Percentiles rank a stretch among this genome's conserved stretches.
Conservation (phyloP, 2,888 invertebrate genomes). For the Xestoiulus laeticollis region DNA sequence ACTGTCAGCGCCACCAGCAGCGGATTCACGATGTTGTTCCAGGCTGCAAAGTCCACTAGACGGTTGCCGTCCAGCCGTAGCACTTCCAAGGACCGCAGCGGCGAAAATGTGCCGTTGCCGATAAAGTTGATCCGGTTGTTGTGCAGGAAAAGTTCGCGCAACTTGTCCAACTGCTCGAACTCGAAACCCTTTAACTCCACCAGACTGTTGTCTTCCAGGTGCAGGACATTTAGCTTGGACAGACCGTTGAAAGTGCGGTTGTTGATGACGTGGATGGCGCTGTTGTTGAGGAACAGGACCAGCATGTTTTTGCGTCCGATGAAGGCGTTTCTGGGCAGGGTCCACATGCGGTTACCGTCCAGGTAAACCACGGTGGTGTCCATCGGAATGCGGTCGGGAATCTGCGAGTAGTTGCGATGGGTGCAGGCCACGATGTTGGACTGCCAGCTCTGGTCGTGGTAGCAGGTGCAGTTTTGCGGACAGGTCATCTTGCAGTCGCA, state of each 20-base stretch:
- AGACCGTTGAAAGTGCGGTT: conserved; percentile 87
- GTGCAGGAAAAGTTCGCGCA: conserved; percentile 78
- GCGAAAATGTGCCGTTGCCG: conserved; percentile 76
- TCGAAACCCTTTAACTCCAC: conserved; percentile 78
- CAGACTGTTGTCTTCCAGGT: conserved; percentile 79
- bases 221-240: conserved; percentile 77
- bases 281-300: conserved; percentile 79
- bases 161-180: conserved; percentile 78
- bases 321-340: conserved; percentile 82
- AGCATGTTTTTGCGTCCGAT: conserved; percentile 83
- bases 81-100: conserved; percentile 71
- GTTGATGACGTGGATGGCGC: conserved; percentile 79
- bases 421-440: conserved; percentile 88
- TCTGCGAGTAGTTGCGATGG: conserved; percentile 64
- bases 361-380: conserved; percentile 87
- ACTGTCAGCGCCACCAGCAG: conserved; percentile 78
- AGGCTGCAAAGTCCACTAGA: conserved; percentile 75
- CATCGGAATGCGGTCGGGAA: conserved; percentile 88
- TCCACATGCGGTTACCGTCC: conserved; percentile 82
- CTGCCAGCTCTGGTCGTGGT: conserved; percentile 86
- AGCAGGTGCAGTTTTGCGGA: conserved; percentile 86
- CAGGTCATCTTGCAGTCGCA: conserved; percentile 95
- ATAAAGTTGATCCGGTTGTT: conserved; percentile 77
- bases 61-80: conserved; percentile 78
- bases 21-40: conserved; percentile 67